phyloP scores from a whole-genome alignment of 92 coral and sea anemone genomes.

The Siderastrea radians region DNA sequence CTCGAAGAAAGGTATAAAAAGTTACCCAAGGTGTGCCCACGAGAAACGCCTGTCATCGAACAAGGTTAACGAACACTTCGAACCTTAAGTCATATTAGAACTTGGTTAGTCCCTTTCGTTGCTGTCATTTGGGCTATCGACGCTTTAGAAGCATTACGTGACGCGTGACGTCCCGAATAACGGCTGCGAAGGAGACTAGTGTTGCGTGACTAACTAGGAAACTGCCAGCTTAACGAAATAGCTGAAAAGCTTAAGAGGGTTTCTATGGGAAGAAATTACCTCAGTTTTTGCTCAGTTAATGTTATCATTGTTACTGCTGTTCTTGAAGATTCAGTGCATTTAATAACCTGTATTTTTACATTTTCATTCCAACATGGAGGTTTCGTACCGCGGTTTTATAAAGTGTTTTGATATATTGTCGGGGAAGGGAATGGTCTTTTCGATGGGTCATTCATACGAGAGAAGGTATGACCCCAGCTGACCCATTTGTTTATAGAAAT shows the following conservation, averaged over 20 bases:
- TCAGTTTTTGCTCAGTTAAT: neutral
- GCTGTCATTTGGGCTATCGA: no score
- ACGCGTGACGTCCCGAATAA: neutral
- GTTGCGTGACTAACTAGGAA: neutral
- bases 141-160: neutral
- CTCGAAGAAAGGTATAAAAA: conserved; percentile 37
- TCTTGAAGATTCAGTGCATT: neutral
- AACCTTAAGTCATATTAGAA: neutral
- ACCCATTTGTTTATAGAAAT: no score
- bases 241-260: neutral
- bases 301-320: neutral
- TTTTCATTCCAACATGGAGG: neutral
- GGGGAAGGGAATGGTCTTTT: no score
- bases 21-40: conserved; percentile 69
- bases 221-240: neutral
- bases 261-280: neutral
- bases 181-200: neutral
- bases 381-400: neutral
- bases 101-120: no score
- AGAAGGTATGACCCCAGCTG: no score
- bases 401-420: no score
- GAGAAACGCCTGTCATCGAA: neutral
- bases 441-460: no score
- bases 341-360: neutral
- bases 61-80: neutral